Base-by-base conservation (phyloP, 2,888 invertebrate species). In the Ditylenchus weischeri region DNA sequence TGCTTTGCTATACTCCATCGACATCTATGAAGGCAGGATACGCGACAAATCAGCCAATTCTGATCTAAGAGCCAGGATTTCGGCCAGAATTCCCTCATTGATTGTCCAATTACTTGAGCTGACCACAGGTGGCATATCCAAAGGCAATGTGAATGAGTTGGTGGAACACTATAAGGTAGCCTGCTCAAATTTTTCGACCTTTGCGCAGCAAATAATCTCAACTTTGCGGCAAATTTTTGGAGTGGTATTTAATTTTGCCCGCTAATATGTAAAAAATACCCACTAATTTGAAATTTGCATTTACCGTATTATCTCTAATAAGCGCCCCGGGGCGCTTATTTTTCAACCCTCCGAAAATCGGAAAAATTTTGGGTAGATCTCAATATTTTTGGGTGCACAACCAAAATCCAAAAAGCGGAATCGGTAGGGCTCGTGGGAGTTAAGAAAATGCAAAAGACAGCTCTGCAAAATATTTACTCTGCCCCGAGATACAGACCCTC, bases 101-200 rank as follows among this genome's bases (percentile, higher is more conserved):
- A 51, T 76, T 5, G 54, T 62, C 29, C 57, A 49, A 29, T 71
- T 82, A 58, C 68, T 79, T n/a, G 76, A 81, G 18, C 47, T 60
- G 23, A 73, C 76, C 3, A 70, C 74, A n/a, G 71, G 75, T 13
- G 75, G 77, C 0, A 64, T 76, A 19, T 66, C 47, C 35, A 69
- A 67, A 21, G 76, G 76, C 11, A 51, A 64, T 50, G 65, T 78
- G 1, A 66, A 71, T 10, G 76, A 78, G 47, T 60, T 79, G 23
- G 65, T 74, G n/a, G 64, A 72, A 0, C 78, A 79, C 57, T 79
- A 79, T 64, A 75, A 73, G 69, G 77, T 76, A 29, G 5, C 29
- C 3, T 29, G 5, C 29, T 29, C 2, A 29, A 29, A 29, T 29
- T 29, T 5, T 29, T 29, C 5, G 3, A 29, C 29, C 29, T 29